Evolutionary conservation across 1,140 invertebrate species (phyloP).

Genomic region (Palaemon carinicauda): DNA sequence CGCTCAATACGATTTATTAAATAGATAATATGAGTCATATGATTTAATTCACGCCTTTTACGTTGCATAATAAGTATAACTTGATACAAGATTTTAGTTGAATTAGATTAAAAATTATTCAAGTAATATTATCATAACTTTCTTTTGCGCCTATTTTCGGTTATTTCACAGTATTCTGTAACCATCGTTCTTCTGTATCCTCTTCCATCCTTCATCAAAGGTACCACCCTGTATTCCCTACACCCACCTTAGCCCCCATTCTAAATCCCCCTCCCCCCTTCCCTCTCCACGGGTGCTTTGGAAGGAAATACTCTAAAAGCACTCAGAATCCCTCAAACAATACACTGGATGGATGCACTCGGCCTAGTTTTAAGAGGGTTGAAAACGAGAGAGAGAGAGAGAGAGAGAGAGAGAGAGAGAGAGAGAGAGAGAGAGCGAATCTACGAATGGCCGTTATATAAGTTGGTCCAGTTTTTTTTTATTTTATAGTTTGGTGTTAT

Average conservation of each 20-base stretch:
- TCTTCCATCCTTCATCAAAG: not conserved
- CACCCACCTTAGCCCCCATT: not conserved
- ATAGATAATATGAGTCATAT: no score
- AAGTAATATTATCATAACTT: not conserved
- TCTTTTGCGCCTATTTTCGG: not conserved
- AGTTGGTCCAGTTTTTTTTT: no score
- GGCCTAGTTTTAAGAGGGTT: not conserved
- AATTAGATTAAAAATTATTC: no score
- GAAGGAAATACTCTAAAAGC: constrained; percentile 11
- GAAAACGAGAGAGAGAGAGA: not conserved
- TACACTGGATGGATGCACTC: constrained; percentile 39
- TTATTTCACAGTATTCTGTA: not conserved
- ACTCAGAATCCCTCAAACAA: constrained; percentile 35
- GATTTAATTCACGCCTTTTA: no score
- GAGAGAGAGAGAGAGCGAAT: not conserved
- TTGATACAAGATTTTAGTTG: no score
- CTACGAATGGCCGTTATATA: no score
- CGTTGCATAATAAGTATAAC: no score
- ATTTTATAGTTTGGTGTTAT: no score
- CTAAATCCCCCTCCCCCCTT: not conserved
- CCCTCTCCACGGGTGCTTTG: no score
- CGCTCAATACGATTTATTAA: no score
- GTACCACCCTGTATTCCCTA: not conserved
- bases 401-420: not conserved
- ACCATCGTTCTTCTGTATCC: not conserved